These are phyloP conservation scores for Sipha flava DNA, from an alignment of 1,140 invertebrate species.

Conservation along the genomic window DNA sequence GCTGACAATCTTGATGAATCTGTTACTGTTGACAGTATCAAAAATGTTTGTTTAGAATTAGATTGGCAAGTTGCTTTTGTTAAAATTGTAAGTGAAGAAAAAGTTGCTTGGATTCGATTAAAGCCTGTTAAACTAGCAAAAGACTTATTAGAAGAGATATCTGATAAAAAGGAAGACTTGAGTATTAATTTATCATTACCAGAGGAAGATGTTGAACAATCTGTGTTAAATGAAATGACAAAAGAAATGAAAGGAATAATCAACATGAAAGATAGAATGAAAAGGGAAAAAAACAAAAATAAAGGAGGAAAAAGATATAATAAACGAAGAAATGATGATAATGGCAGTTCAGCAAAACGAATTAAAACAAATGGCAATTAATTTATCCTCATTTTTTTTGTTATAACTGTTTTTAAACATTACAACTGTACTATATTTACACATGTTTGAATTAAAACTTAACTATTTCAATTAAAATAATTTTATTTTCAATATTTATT, in stretches of 20 bases:
- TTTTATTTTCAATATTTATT: not conserved
- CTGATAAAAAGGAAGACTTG: not conserved
- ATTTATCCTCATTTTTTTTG: not conserved
- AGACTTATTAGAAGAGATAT: not conserved
- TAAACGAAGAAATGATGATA: not conserved
- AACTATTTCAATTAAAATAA: not conserved
- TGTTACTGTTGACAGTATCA: not conserved
- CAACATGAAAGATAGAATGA: not conserved
- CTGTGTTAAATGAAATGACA: slow-evolving; percentile 6
- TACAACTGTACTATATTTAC: not conserved
- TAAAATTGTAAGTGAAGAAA: not conserved
- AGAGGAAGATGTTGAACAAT: not conserved
- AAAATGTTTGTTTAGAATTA: not conserved
- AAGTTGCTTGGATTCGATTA: slow-evolving; percentile 5
- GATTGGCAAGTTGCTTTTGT: slow-evolving; percentile 26
- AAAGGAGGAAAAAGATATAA: slow-evolving; percentile 15
- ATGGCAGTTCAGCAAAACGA: not conserved
- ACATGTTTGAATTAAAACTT: not conserved
- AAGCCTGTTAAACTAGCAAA: not conserved
- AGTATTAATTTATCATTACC: slow-evolving; percentile 10
- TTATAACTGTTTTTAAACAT: not conserved
- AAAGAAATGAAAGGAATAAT: not conserved
- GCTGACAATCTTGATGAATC: not conserved
- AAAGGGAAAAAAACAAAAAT: not conserved
- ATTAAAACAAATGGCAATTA: not conserved